Base-by-base conservation (phyloP, 2,113 vertebrate species). In the Protomyctophum bolini region DNA sequence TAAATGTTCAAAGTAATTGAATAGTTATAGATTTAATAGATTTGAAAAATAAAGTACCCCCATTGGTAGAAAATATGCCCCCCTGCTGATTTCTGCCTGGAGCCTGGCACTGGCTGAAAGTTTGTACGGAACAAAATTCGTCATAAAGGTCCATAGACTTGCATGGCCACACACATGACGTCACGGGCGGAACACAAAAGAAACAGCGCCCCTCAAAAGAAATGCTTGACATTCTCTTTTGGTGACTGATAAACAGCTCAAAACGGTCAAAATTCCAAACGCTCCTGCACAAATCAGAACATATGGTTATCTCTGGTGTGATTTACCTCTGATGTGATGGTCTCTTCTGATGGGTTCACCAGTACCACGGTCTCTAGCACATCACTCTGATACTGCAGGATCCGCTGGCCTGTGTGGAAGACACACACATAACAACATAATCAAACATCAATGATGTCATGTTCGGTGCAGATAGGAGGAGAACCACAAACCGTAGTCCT, bases 341-440 rank as follows among this genome's bases (percentile, higher is more conserved):
- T 94, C 66, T 95, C 91, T 84, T 93, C 93, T 75, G 93, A 94
- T 63, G 96, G 96, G 79, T 98, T 98, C 59, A 99, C 96, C 82
- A 98, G 86, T 84, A 98, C 93, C 76, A 95, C 91, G 0, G 96
- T 96, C 79, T 97, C 90, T 49, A 99, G 93, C 63, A 90, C 92
- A 75, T 97, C 94, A 77, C 95, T 97, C 79, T 88, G 94, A 83
- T 97, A 95, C 84, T 94, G 96, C 45, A 97, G 95, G 76, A 91
- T 95, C 92, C 95, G 93, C 89, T 98, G 96, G 85, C 97, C 97
- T 98, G 77, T 50, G 76, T 41, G 69, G 85, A 82, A 71, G 8
- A 69, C 47, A 21, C 33, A 79, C 54, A 69, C 21, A 41, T 41
- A 41, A 41, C 33, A 41, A 41, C 3, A 41, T 41, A 41, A 41